Evolutionary conservation across 2,888 invertebrate genomes (phyloP), one percentile per base, ranked within the genome.

Genomic region (Arenicola marina): DNA sequence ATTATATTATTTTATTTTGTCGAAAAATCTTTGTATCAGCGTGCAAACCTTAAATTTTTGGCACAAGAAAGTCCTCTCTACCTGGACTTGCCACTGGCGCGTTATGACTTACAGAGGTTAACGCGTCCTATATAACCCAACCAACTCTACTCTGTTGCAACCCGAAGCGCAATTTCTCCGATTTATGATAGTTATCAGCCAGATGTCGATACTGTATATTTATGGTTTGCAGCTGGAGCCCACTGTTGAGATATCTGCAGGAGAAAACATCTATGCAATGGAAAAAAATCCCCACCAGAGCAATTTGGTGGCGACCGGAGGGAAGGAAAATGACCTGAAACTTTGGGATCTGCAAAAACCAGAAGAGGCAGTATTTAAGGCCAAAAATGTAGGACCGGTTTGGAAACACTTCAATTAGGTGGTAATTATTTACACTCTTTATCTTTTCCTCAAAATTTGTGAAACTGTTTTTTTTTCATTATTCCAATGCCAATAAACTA

Each of bases 291-390:
- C 78, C 1, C 80, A 85, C 11, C 85, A 89, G 44, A 80, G 77
- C 32, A 87, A 88, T 58, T 74, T 90, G 28, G 86, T 95, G 73
- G 95, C 91, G 3, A 93, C 89, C 69, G 97, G 96, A 26, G 97
- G 98, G 0, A 90, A 92, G 81, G 91, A 91, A 73, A 93, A 94
- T 77, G 92, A 92, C 73, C 83, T 97, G 0, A 93, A 94, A 84
- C 80, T 97, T 1, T 96, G 91, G 88, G 90, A 93, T 74, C 77
- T 91, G 76, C 86, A 75, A 71, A 86, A 70, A 2, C 66, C 76
- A 18, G 81, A 69, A 33, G 73, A 74, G 33, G 83, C 85, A 45
- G 79, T 85, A 34, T 90, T 89, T 73, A 80, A 76, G 63, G 88
- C 89, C 1, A 89, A 88, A 83, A 89, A 89, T 84, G 87, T 89